These are phyloP conservation scores for Anas bernieri DNA, from an alignment of 2,797 vertebrate species.

Conservation along the genomic window DNA sequence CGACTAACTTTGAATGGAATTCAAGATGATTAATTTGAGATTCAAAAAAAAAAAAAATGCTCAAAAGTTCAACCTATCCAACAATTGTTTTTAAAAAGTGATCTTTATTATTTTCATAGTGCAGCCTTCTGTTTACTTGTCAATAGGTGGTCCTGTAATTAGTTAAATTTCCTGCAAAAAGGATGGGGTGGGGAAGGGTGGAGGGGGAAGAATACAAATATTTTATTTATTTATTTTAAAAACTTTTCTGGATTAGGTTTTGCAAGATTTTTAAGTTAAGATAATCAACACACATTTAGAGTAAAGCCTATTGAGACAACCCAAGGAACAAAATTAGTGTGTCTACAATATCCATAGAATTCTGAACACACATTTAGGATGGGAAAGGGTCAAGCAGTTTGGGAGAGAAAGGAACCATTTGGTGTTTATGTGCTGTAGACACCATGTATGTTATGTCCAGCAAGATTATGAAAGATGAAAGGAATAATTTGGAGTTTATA, in stretches of 20 bases:
- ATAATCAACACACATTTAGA: not conserved
- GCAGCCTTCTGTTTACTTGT: not conserved
- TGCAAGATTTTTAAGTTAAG: not conserved
- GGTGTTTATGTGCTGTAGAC: constrained; percentile 9
- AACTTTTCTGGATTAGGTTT: not conserved
- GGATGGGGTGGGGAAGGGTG: not conserved
- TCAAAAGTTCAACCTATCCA: not conserved
- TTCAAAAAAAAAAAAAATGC: rapidly evolving
- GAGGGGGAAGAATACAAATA: too few species aligned
- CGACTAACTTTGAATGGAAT: not conserved
- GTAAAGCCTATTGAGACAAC: not conserved
- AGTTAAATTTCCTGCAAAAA: constrained; percentile 9
- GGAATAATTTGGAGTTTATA: not conserved
- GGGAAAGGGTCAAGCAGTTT: not conserved
- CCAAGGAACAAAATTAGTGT: not conserved
- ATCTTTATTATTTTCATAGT: not conserved
- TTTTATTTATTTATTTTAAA: not conserved
- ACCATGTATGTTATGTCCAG: not conserved
- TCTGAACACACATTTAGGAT: not conserved
- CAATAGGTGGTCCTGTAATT: constrained; percentile 8
- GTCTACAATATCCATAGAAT: not conserved
- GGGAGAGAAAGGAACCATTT: not conserved
- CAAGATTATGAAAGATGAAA: not conserved
- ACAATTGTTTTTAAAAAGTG: constrained; percentile 22
- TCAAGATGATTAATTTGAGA: not conserved